Conservation (phyloP, 1,140 invertebrate species). For the Eupristina koningsbergeri region DNA sequence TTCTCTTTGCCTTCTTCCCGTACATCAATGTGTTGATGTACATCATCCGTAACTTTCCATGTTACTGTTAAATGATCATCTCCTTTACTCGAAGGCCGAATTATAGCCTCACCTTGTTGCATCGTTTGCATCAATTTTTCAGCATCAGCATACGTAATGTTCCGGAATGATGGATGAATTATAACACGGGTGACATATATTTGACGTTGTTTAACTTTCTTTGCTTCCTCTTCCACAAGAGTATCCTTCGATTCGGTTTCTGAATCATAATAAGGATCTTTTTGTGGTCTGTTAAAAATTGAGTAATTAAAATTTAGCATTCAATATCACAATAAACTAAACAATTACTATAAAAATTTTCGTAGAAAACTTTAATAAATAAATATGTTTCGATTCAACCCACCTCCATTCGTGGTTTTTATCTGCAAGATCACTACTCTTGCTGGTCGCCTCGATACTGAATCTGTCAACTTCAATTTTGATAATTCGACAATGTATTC, state of each 20-base stretch:
- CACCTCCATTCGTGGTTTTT: slow-evolving; percentile 92
- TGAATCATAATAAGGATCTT: slow-evolving; percentile 94
- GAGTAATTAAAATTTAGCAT: too few relatives aligned
- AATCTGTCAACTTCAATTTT: slow-evolving; percentile 97
- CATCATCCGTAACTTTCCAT: slow-evolving; percentile 96
- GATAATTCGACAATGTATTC: slow-evolving; percentile 93
- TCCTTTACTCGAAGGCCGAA: slow-evolving; percentile 97
- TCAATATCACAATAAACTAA: too few relatives aligned
- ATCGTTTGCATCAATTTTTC: slow-evolving; percentile 92
- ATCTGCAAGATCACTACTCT: slow-evolving; percentile 93
- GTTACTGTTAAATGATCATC: slow-evolving; percentile 96
- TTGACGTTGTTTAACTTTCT: slow-evolving; percentile 84
- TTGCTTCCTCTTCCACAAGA: slow-evolving; percentile 85
- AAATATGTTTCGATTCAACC: slow-evolving; percentile 1
- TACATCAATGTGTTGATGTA: slow-evolving; percentile 97
- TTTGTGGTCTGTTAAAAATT: slow-evolving; percentile 78
- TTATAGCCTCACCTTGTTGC: slow-evolving; percentile 97
- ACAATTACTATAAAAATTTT: too few relatives aligned
- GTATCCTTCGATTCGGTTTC: slow-evolving; percentile 88
- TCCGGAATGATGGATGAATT: slow-evolving; percentile 97
- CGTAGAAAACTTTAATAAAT: too few relatives aligned
- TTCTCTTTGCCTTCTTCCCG: slow-evolving; percentile 97
- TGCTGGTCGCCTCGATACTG: slow-evolving; percentile 93
- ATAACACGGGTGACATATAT: slow-evolving; percentile 96
- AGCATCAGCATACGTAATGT: slow-evolving; percentile 94